A percentile compares a stretch with the other conserved stretches of the same genome.
These are phyloP conservation scores for Masticophis lateralis DNA, from an alignment of 2,797 vertebrate genomes.

Conservation along the genomic window DNA sequence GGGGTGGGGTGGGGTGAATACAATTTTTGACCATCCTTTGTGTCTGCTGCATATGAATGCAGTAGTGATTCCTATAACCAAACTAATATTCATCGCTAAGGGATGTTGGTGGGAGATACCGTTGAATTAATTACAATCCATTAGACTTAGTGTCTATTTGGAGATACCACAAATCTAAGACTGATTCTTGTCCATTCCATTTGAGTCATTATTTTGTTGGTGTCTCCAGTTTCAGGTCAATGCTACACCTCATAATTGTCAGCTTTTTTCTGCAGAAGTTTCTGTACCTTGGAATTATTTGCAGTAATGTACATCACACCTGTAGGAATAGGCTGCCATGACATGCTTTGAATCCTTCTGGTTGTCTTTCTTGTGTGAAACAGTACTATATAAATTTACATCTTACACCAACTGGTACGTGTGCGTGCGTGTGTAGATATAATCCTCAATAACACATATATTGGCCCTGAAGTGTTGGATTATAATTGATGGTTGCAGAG, in stretches of 20 bases:
- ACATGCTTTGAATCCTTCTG: background rate
- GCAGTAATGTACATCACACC: background rate
- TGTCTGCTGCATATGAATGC: background rate
- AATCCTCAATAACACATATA: background rate
- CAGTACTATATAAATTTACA: background rate
- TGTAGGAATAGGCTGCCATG: background rate
- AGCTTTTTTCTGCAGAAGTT: background rate
- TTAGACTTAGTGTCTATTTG: constrained; percentile 5
- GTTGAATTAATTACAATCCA: constrained; percentile 25
- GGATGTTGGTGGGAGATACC: background rate
- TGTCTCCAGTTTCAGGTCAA: constrained; percentile 10
- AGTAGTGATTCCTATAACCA: background rate
- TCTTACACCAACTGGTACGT: background rate
- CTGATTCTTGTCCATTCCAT: constrained; percentile 31
- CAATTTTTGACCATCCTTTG: background rate
- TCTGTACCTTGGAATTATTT: background rate
- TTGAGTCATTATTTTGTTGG: constrained; percentile 23
- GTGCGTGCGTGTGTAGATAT: background rate
- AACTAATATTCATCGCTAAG: constrained; percentile 9
- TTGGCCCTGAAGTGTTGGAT: background rate
- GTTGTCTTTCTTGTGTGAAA: background rate
- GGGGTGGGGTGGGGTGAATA: too few relatives aligned
- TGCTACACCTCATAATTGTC: background rate
- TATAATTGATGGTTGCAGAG: background rate
- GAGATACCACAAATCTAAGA: constrained; percentile 43